Base-by-base conservation (phyloP, 2,888 invertebrate species). In the Mallateleia sp. region DNA sequence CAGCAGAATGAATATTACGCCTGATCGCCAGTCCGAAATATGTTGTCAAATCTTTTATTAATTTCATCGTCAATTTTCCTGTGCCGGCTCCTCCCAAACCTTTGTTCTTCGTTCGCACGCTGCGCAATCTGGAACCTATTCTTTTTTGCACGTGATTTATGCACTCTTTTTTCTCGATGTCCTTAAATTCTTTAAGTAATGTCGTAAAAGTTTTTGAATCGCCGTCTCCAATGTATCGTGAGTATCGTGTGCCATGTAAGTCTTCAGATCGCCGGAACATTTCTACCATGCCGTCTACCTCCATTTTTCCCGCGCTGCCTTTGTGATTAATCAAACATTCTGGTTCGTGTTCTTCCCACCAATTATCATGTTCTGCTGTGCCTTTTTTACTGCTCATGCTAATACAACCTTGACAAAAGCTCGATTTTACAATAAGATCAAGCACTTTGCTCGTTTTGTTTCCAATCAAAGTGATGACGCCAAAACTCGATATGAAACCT, bases 211-310 rank as follows among this genome's bases (percentile, higher is more conserved):
- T 89, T 34, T 88, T 87, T 2, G 83, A 66, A 67, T 90, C 86
- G n/a, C 88, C 89, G 52, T 89, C 89, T 14, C 89, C 90, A 22
- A 90, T 90, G 67, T 90, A 89, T 32, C 34, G 69, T 24, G 47
- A 60, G 24, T 89, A 90, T n/a, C 45, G 42, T 18, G 85, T 81
- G 24, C n/a, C 64, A 50, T 60, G 78, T 22, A 52, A 74, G 54
- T 88, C 85, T 22, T 71, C 28, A 8, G 89, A 86, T 67, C 77
- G 56, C 32, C 9, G 15, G 80, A 88, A 90, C 83, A 89, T 85
- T 62, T 88, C 79, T 24, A 50, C 11, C 15, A 88, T 38, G 42
- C 89, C 81, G 25, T 87, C 71, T 15, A 89, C 89, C 50, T 89
- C 87, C 89, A 89, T 89, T 58, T 87, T 89, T 32, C n/a, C 85